These are phyloP conservation scores for Indicator indicator DNA, from an alignment of 2,113 vertebrate genomes.

Conservation along the genomic window DNA sequence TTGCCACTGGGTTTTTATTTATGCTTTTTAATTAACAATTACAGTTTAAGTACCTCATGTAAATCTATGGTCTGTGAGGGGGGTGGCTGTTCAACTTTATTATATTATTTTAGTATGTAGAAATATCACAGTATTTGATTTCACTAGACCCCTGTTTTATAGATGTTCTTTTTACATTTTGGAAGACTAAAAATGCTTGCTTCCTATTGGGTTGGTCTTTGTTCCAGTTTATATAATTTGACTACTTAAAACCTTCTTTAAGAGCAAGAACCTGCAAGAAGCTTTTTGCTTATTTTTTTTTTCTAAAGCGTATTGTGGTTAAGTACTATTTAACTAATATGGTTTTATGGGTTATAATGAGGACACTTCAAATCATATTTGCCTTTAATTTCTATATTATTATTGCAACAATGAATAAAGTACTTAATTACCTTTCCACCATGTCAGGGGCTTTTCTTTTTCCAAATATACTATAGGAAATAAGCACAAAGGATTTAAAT, in stretches of 20 bases:
- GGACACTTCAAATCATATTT: slow-evolving; percentile 44
- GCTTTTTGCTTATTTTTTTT: background rate
- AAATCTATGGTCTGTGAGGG: slow-evolving; percentile 9
- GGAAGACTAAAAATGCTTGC: background rate
- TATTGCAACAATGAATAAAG: slow-evolving; percentile 57
- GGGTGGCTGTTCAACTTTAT: slow-evolving; percentile 15
- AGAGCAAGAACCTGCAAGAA: background rate
- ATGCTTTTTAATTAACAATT: slow-evolving; percentile 70
- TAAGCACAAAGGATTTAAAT: slow-evolving; percentile 27
- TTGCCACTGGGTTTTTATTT: slow-evolving; percentile 51
- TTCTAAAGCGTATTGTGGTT: background rate
- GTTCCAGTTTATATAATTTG: slow-evolving; percentile 1
- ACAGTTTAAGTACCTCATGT: slow-evolving; percentile 44
- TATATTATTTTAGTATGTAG: slow-evolving; percentile 52
- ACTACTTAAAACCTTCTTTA: slow-evolving; percentile 2
- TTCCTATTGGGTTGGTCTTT: background rate
- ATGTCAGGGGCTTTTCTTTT: slow-evolving; percentile 26
- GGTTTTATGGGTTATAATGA: slow-evolving; percentile 63
- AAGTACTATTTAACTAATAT: slow-evolving; percentile 37
- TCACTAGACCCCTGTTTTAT: background rate
- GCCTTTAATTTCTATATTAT: slow-evolving; percentile 57
- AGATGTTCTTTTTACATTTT: background rate
- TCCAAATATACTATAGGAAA: slow-evolving; percentile 29
- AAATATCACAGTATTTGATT: slow-evolving; percentile 45
- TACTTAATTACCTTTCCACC: slow-evolving; percentile 45